These are phyloP conservation scores for Caranx melampygus DNA, from an alignment of 2,113 vertebrate species.

Conservation along the genomic window DNA sequence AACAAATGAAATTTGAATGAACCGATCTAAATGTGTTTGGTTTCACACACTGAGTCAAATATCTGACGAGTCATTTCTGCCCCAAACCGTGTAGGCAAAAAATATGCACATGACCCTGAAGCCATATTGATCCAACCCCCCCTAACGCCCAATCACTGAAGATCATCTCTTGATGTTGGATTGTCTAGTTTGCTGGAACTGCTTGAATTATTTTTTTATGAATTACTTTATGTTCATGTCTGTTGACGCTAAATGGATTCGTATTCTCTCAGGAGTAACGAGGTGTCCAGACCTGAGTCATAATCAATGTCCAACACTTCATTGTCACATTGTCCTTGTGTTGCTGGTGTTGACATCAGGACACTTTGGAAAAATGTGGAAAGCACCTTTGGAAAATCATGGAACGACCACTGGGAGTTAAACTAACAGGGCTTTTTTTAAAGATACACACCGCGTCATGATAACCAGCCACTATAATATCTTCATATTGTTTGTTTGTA, in stretches of 20 bases:
- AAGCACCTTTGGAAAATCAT: constrained; percentile 45
- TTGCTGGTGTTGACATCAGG: background rate
- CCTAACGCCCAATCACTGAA: background rate
- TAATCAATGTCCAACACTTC: background rate
- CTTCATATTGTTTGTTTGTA: background rate
- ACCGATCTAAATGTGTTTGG: background rate
- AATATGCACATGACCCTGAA: constrained; percentile 54
- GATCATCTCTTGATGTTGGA: constrained; percentile 38
- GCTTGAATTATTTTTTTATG: constrained; percentile 17
- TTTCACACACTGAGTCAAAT: constrained; percentile 15
- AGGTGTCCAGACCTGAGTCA: background rate
- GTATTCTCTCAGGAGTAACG: background rate
- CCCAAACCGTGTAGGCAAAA: constrained; percentile 5
- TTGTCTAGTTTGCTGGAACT: constrained; percentile 46
- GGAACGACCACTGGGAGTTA: background rate
- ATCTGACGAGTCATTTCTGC: background rate
- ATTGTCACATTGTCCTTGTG: background rate
- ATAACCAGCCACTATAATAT: background rate
- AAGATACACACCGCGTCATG: background rate
- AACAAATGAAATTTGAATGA: background rate
- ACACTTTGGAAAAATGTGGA: constrained; percentile 38
- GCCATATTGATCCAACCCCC: constrained; percentile 47
- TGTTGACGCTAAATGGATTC: background rate
- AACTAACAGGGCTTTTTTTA: background rate
- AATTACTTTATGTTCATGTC: constrained; percentile 14